phyloP scores from a whole-genome alignment of 2,888 invertebrate genomes.

The Oxytorus armatus region DNA sequence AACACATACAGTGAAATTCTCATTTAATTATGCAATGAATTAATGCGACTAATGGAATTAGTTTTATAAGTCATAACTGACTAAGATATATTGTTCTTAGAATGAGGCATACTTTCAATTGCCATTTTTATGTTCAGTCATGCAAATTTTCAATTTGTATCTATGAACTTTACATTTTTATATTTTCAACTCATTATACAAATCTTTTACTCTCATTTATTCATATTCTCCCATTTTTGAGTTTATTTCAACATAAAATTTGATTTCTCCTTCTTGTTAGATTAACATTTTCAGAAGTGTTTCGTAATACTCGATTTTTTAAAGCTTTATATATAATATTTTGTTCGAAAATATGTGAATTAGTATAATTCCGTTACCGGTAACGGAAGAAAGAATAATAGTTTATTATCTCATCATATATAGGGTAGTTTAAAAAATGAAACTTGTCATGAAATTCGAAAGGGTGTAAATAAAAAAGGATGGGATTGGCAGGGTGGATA shows the following conservation, averaged over 20 bases:
- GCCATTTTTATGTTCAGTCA: too few species aligned
- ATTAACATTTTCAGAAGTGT: background rate
- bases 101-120: too few species aligned
- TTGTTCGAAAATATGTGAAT: background rate
- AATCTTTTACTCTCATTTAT: background rate
- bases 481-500: background rate
- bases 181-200: background rate
- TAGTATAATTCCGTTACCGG: background rate
- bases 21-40: conserved; percentile 37
- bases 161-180: background rate
- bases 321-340: background rate
- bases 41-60: conserved; percentile 34
- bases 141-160: too few species aligned
- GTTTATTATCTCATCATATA: too few species aligned
- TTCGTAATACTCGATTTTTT: too few species aligned
- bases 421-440: background rate
- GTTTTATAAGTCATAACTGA: conserved; percentile 4
- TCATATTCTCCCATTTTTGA: background rate
- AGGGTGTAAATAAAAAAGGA: conserved; percentile 2
- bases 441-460: background rate
- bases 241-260: background rate
- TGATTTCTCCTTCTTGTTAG: background rate
- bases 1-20: conserved; percentile 12
- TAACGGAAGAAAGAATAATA: too few species aligned
- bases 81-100: background rate